These are phyloP conservation scores for Lamellibrachia satsuma DNA, from an alignment of 2,888 invertebrate genomes.

Conservation along the genomic window DNA sequence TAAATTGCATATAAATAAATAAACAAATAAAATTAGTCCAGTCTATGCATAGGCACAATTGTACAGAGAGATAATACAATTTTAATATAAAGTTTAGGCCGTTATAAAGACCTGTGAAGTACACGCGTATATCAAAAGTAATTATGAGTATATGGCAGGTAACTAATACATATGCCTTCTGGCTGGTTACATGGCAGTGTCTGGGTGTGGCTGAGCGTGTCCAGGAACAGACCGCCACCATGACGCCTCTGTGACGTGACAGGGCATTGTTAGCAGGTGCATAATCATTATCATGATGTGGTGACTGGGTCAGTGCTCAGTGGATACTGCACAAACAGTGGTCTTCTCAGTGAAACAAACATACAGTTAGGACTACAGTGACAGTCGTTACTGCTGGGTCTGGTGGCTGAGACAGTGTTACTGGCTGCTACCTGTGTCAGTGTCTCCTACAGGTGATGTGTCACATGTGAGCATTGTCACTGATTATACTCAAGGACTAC, in stretches of 20 bases:
- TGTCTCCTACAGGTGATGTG: neutral
- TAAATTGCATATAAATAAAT: too few species aligned
- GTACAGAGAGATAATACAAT: too few species aligned
- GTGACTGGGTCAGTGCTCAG: neutral
- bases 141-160: too few species aligned
- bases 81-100: too few species aligned
- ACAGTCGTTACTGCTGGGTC: neutral
- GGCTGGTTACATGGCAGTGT: neutral
- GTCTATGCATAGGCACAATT: too few species aligned
- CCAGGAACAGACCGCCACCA: neutral
- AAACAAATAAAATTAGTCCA: too few species aligned
- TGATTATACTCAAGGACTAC: neutral
- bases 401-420: neutral
- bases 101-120: too few species aligned
- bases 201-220: neutral
- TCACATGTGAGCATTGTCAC: neutral
- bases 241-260: neutral
- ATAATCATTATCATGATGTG: neutral
- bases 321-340: neutral
- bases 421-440: neutral
- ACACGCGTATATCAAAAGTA: too few species aligned
- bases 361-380: neutral
- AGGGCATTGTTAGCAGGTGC: neutral
- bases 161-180: conserved; percentile 20
- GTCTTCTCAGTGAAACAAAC: neutral